Base-by-base conservation (phyloP, 2,888 invertebrate species). In the Tinea trinotella region DNA sequence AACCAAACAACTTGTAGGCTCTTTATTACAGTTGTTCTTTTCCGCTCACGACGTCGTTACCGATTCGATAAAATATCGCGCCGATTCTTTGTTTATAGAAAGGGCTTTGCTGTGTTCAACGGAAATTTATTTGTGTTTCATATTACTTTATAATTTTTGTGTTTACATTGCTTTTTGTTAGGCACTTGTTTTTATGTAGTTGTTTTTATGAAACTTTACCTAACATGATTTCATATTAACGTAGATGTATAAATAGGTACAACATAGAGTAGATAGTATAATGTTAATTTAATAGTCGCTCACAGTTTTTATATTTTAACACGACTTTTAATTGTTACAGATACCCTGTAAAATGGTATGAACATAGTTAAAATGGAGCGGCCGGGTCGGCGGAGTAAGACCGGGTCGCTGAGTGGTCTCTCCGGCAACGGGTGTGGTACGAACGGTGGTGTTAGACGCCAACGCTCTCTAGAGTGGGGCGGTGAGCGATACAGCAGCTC, bases 401-500 rank as follows among this genome's bases (percentile, higher is more conserved):
- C 83, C 54, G 84, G 84, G 60, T 84, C 84, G 58, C 67, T 84
- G 63, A 81, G 80, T 63, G 83, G 83, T 2, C 62, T 83, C 60
- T 71, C 79, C 4, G 77, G 75, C 54, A 76, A 72, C 61, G 68
- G 72, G 70, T 76, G 70, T 60, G 65, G 71, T 60, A 71, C 60
- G 62, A 68, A 59, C 53, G 62, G 60, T 56, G 66, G 68, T 55
- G 84, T 84, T 55, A 76, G 88, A 54, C 87, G 88, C 54, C 88
- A 88, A 71, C 87, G 88, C 63, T 88, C 88, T 66, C 78, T 88
- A 48, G 88, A 88, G 75, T 87, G 88, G 87, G 76, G 78, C 57
- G 88, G 88, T 59, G 86, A 88, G 67, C 75, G 88, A 57, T 88
- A 88, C 69, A 88, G 87, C 71, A 88, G 88, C 67, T 86, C 86